These are phyloP conservation scores for Lucilia cuprina DNA, from an alignment of 1,140 invertebrate genomes.

Conservation along the genomic window DNA sequence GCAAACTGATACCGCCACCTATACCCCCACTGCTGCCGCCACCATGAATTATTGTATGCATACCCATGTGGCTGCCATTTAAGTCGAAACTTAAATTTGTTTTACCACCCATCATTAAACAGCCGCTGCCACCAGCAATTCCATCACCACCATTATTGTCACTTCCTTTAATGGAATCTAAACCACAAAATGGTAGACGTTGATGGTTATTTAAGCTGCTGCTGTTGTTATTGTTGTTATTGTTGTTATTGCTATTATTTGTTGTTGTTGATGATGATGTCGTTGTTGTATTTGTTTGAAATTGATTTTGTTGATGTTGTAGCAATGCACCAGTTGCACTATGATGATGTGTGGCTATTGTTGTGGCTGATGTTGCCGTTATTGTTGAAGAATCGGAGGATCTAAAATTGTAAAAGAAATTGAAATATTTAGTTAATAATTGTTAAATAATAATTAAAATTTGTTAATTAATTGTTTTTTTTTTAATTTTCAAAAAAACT, in stretches of 20 bases:
- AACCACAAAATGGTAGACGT: conserved; percentile 46
- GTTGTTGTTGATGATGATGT: conserved; percentile 40
- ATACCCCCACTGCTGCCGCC: too few species aligned
- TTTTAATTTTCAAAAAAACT: background rate
- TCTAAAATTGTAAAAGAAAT: conserved; percentile 41
- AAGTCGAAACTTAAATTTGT: conserved; percentile 43
- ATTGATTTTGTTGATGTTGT: conserved; percentile 37
- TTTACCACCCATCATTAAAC: conserved; percentile 28
- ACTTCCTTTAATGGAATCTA: conserved; percentile 44
- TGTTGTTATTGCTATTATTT: conserved; percentile 42
- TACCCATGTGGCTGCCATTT: conserved; percentile 24
- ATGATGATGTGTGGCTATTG: conserved; percentile 20
- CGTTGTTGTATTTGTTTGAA: conserved; percentile 33
- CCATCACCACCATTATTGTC: conserved; percentile 40
- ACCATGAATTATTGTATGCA: background rate
- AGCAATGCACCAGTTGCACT: background rate
- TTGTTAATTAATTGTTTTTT: background rate
- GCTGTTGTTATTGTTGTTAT: conserved; percentile 38
- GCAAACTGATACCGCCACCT: background rate
- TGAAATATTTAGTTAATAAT: background rate
- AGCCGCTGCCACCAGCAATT: conserved; percentile 14
- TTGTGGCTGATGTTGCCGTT: conserved; percentile 38
- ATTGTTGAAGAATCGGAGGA: conserved; percentile 49
- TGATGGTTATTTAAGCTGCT: conserved; percentile 38
- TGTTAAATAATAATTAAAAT: conserved; percentile 8